These are phyloP conservation scores for Piscicola geometra DNA, from an alignment of 2,888 invertebrate genomes.

Conservation along the genomic window DNA sequence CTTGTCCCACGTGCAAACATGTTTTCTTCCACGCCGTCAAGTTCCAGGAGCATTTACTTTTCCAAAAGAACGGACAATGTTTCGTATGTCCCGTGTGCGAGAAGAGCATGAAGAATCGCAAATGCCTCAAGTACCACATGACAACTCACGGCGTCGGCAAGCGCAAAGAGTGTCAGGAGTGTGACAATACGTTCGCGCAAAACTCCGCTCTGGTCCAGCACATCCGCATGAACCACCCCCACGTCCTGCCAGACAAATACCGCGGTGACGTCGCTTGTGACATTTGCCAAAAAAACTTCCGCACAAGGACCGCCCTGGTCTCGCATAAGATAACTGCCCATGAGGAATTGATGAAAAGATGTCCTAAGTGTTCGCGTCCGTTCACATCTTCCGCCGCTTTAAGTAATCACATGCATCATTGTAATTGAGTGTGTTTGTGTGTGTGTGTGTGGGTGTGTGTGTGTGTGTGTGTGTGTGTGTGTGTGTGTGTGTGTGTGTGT, in stretches of 20 bases:
- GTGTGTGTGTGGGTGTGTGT: background rate
- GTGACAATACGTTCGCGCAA: conserved; percentile 28
- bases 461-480: too few relatives aligned
- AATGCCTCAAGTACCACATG: conserved; percentile 35
- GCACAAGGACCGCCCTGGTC: conserved; percentile 13
- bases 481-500: too few relatives aligned
- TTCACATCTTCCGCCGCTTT: conserved; percentile 31
- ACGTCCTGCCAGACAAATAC: conserved; percentile 20
- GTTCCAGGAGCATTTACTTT: conserved; percentile 28
- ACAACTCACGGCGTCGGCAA: conserved; percentile 27
- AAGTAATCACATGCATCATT: conserved; percentile 30
- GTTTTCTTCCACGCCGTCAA: conserved; percentile 19
- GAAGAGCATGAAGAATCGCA: conserved; percentile 32
- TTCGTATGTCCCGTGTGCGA: conserved; percentile 30
- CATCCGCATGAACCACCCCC: conserved; percentile 32
- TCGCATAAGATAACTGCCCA: conserved; percentile 27
- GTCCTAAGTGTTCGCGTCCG: conserved; percentile 18
- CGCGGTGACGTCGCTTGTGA: conserved; percentile 27
- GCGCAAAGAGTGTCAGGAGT: conserved; percentile 24
- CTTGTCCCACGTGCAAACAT: conserved; percentile 21
- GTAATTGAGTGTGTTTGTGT: background rate
- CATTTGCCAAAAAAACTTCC: conserved; percentile 22
- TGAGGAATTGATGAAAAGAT: conserved; percentile 26
- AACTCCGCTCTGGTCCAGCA: conserved; percentile 31
- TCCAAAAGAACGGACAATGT: conserved; percentile 20